Percentiles rank a stretch among this genome's conserved stretches.
Evolutionary conservation across 2,888 invertebrate genomes (phyloP).

Genomic region (Cerastis leucographa): DNA sequence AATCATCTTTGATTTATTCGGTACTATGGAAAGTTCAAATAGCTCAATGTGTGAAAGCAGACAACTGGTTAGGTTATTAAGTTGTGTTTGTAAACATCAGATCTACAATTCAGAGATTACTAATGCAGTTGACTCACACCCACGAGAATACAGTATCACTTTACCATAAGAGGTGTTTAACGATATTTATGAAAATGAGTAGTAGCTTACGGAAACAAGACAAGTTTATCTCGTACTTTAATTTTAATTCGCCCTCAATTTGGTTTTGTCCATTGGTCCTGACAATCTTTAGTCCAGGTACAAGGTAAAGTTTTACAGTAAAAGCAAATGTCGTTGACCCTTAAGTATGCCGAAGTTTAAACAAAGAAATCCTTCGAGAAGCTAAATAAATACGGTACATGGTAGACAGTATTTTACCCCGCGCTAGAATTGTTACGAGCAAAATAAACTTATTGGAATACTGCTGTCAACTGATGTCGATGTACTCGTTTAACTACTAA

Average conservation of each 20-base stretch:
- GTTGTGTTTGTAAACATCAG: constrained; percentile 32
- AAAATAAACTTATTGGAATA: neutral
- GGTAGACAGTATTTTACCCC: constrained; percentile 16
- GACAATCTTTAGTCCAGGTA: constrained; percentile 25
- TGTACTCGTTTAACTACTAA: constrained; percentile 43
- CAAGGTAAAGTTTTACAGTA: constrained; percentile 43
- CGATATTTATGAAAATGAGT: constrained; percentile 15
- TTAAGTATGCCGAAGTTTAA: constrained; percentile 41
- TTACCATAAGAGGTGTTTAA: constrained; percentile 15
- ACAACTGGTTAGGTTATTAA: constrained; percentile 8
- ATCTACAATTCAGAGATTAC: constrained; percentile 44
- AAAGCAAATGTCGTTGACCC: constrained; percentile 49
- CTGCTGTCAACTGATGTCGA: constrained; percentile 11
- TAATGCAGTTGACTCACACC: constrained; percentile 35
- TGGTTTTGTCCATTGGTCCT: constrained; percentile 8
- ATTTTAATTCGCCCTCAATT: constrained; percentile 29
- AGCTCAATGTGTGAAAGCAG: constrained; percentile 2
- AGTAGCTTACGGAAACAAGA: constrained; percentile 10
- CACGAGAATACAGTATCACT: constrained; percentile 3
- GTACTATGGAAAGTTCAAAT: neutral
- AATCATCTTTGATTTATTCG: neutral
- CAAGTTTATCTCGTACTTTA: constrained; percentile 13
- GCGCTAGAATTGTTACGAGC: constrained; percentile 4
- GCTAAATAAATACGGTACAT: constrained; percentile 22
- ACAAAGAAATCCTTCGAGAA: constrained; percentile 53